Base-by-base conservation (phyloP, 2,113 vertebrate genomes). In the Oenanthe oenanthe region DNA sequence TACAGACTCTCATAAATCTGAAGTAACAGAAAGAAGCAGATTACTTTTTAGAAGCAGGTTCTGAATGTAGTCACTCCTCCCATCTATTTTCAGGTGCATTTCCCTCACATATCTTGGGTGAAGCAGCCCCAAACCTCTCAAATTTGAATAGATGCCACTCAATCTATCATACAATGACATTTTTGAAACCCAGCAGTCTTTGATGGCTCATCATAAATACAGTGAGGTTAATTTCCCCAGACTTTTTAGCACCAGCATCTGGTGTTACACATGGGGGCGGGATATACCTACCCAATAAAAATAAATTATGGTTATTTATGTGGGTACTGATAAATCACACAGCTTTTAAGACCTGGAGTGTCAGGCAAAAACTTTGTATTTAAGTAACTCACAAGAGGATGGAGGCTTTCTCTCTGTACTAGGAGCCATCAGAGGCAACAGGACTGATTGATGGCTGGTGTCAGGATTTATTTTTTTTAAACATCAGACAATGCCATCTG, bases 11-110 rank as follows among this genome's bases (percentile, higher is more conserved):
- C 50, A 92, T 83, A 76, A 90, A 94, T 73, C 50, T 66, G 62
- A 32, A 93, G 78, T 83, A 82, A 94, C 78, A 96, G 70, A 61
- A 87, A 77, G 67, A 90, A 85, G 50, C 7, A 65, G 18, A 76
- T 70, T 70, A 79, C 14, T 62, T 88, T 82, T 73, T 28, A 73
- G 36, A 57, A 83, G 34, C 8, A 53, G 4, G 13, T 74, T 95
- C 80, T 86, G 53, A 85, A 93, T 71, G 53, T 2, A 74, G 20
- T 31, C 56, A 47, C 26, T 51, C 48, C 29, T 89, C n/a, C 22
- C 17, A 65, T 45, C 26, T 72, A 12, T 95, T 89, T 47, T 71
- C 70, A 71, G 70, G 57, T 78, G 34, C 21, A 63, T 87, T 89
- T 89, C 12, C 12, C 22, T 71, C 43, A 63, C 26, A 24, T 40